Base-by-base conservation (phyloP, 2,113 vertebrate species). In the Fulmarus glacialis region DNA sequence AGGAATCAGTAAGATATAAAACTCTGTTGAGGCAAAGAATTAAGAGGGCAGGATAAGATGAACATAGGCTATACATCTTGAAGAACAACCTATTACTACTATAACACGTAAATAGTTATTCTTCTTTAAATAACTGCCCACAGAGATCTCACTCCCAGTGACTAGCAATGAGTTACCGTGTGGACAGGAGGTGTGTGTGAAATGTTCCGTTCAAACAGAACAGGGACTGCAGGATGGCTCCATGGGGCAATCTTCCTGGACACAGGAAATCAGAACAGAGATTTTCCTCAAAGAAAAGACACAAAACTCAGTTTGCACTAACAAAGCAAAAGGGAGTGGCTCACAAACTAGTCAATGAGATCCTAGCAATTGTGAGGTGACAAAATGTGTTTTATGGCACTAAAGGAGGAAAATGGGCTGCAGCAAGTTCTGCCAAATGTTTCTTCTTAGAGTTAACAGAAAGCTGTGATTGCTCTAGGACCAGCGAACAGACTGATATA, bases 391-490 rank as follows among this genome's bases (percentile, higher is more conserved):
- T 91, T 70, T 48, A 58, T 17, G 42, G 55, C 68, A 64, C 43
- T 60, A 5, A 84, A 32, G 58, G 4, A 77, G 42, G 66, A 70
- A 64, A 90, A 68, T 0, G 6, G 21, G 45, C 58, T 77, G 53
- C 82, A 87, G 52, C 40, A 85, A 43, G 20, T 63, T 58, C 78
- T 68, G 75, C 71, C 45, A 77, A 73, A 68, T 29, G 11, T 56
- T 66, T 82, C 66, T 58, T 75, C 1, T 0, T 2, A 48, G 60
- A 75, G 48, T 24, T 56, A 86, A 52, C 0, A 0, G 71, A 80
- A 80, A 93, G 34, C 75, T 63, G 34, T 1, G 19, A 87, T 81
- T 73, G 22, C 68, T 72, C 30, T 13, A 73, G 47, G 36, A 89
- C 52, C 66, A 83, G 66, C 48, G 62, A 79, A 50, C 5, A 75